A percentile compares a stretch with the other conserved stretches of the same genome.
These are phyloP conservation scores for Aradophagus sp. DNA, from an alignment of 1,140 invertebrate genomes.

Conservation along the genomic window DNA sequence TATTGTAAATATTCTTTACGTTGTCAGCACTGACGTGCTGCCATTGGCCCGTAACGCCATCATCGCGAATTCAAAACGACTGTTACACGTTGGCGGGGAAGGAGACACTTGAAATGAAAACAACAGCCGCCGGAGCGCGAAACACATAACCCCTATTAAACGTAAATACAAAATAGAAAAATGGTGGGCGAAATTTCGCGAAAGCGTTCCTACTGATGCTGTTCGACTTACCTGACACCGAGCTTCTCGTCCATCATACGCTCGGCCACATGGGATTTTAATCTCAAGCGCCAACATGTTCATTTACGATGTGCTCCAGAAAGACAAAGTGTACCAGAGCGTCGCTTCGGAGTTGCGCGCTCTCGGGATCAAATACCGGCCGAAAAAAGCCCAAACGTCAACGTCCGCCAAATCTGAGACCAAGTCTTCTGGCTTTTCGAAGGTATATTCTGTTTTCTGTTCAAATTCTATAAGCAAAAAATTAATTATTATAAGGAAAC, in stretches of 20 bases:
- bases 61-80: constrained; percentile 5
- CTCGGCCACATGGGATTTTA: too few relatives aligned
- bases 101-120: constrained; percentile 12
- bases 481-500: background rate
- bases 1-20: too few relatives aligned
- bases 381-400: constrained; percentile 73
- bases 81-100: background rate
- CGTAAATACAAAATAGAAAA: constrained; percentile 1
- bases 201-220: too few relatives aligned
- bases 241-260: constrained; percentile 1
- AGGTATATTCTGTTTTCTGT: constrained; percentile 18
- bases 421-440: constrained; percentile 1
- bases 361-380: constrained; percentile 79
- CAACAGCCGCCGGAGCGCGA: constrained; percentile 6
- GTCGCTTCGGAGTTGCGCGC: constrained; percentile 78
- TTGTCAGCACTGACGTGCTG: too few relatives aligned
- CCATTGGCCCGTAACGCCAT: too few relatives aligned
- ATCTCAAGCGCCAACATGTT: constrained; percentile 77
- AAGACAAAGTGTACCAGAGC: constrained; percentile 78
- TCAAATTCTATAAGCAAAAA: too few relatives aligned
- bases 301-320: constrained; percentile 80
- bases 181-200: too few relatives aligned
- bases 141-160: constrained; percentile 8
- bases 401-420: constrained; percentile 4
- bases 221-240: too few relatives aligned